Percentiles rank a stretch among this genome's conserved stretches.
Conservation (phyloP, 2,888 invertebrate genomes). For the Limnephilus lunatus region DNA sequence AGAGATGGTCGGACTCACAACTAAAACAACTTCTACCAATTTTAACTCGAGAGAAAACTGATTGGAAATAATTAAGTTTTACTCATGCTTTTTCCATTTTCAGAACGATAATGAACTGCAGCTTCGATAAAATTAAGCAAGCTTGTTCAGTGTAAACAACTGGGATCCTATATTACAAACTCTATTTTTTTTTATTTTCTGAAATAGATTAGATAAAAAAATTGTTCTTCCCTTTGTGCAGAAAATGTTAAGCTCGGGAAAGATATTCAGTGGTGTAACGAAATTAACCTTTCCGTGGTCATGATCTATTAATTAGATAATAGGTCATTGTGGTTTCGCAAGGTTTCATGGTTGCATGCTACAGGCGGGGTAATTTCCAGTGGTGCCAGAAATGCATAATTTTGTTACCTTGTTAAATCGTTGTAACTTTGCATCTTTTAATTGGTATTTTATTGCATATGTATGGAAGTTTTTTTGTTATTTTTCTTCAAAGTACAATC, state of each 20-base stretch:
- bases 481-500: no score
- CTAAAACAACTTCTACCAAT: not conserved
- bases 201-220: not conserved
- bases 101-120: not conserved
- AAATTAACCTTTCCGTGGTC: not conserved
- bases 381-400: no score
- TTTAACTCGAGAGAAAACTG: not conserved
- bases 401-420: no score
- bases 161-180: not conserved
- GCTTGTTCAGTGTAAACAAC: not conserved
- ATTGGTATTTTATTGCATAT: no score
- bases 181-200: not conserved
- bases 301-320: not conserved
- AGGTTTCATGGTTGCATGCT: no score
- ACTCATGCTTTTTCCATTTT: not conserved
- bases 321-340: not conserved
- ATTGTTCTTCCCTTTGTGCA: not conserved
- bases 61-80: not conserved
- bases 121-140: constrained; percentile 2
- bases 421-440: no score
- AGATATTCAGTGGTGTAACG: not conserved
- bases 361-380: no score
- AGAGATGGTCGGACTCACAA: not conserved
- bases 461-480: no score
- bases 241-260: not conserved